A percentile compares a stretch with the other conserved stretches of the same genome.
Conservation (phyloP, 2,113 vertebrate species). For the Aythya baeri region DNA sequence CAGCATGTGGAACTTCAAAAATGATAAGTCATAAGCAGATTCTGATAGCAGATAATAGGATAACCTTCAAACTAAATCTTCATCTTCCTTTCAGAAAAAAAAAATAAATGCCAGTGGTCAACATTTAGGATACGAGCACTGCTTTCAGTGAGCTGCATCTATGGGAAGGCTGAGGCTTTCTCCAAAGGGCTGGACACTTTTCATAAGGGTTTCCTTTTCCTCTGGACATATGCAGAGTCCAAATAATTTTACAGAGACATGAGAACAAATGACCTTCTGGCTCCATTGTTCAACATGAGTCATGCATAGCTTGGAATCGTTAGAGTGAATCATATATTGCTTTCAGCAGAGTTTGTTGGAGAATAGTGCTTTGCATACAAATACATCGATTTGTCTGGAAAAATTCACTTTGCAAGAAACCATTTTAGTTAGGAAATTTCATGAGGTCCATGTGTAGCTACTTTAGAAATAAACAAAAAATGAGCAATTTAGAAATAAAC, state of each 20-base stretch:
- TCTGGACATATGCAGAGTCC: neutral
- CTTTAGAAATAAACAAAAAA: neutral
- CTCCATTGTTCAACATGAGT: neutral
- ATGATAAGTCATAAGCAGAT: neutral
- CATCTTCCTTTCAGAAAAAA: neutral
- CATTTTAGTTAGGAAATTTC: neutral
- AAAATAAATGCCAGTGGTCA: neutral
- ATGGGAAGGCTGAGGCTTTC: neutral
- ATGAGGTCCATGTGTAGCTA: neutral
- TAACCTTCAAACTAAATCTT: neutral
- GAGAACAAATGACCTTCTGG: neutral
- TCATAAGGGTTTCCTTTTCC: neutral
- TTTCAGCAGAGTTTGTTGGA: neutral
- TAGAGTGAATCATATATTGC: neutral
- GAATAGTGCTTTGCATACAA: neutral
- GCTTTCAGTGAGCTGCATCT: neutral
- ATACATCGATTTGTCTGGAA: neutral
- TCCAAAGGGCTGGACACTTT: neutral
- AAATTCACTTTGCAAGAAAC: neutral
- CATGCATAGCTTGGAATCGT: neutral
- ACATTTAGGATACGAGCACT: neutral
- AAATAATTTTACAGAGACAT: neutral
- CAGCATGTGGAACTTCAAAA: neutral
- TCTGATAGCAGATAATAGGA: neutral
- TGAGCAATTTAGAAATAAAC: neutral